A percentile compares a stretch with the other conserved stretches of the same genome.
phyloP scores from a whole-genome alignment of 2,888 invertebrate species.

The Chydorus sphaericus region DNA sequence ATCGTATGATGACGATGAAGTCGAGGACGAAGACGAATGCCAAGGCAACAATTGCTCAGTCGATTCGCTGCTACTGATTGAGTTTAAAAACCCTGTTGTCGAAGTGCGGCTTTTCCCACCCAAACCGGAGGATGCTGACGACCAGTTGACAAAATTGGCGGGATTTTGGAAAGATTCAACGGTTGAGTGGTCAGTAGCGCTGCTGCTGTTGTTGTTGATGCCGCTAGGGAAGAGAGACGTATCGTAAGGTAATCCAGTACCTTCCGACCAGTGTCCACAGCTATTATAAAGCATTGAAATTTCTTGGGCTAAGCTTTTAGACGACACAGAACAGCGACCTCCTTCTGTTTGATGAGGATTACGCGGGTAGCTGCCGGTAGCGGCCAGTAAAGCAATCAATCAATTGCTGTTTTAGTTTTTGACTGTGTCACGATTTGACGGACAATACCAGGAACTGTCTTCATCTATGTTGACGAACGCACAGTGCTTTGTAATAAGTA shows the following conservation, averaged over 20 bases:
- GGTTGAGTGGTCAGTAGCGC: not conserved
- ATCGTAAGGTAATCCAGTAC: not conserved
- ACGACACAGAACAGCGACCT: not conserved
- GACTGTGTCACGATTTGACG: not conserved
- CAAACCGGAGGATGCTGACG: not conserved
- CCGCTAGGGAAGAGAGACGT: too few relatives aligned
- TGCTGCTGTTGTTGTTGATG: too few relatives aligned
- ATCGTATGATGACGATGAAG: too few relatives aligned
- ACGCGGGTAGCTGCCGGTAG: not conserved
- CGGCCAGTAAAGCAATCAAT: not conserved
- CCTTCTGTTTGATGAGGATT: not conserved
- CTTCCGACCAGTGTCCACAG: not conserved
- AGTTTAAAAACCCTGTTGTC: too few relatives aligned
- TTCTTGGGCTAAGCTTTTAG: too few relatives aligned
- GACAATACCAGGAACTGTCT: too few relatives aligned
- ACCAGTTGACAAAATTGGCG: not conserved
- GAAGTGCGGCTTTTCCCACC: too few relatives aligned
- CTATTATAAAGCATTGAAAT: slow-evolving; percentile 1
- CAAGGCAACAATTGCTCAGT: too few relatives aligned
- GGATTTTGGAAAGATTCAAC: not conserved
- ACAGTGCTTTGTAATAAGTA: too few relatives aligned
- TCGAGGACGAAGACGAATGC: too few relatives aligned
- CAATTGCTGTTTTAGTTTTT: not conserved
- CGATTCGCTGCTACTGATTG: too few relatives aligned
- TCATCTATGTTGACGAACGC: too few relatives aligned